phyloP scores from a whole-genome alignment of 2,888 invertebrate species.

The Noctua fimbriata region DNA sequence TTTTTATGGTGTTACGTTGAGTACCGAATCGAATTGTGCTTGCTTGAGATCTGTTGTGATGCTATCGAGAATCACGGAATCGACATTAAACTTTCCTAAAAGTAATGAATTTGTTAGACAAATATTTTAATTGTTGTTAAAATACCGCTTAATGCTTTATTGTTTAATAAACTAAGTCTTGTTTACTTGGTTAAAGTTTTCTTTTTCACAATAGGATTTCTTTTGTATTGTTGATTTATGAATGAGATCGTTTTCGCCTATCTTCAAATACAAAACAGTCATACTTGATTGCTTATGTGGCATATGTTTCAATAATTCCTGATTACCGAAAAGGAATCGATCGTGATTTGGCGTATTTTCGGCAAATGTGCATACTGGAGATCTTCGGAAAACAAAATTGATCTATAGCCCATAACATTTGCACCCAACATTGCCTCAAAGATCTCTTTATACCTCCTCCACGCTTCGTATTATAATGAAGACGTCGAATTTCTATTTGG shows the following conservation, averaged over 20 bases:
- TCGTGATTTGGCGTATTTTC: not conserved
- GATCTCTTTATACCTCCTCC: slow-evolving; percentile 71
- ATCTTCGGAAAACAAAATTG: slow-evolving; percentile 35
- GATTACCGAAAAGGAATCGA: not conserved
- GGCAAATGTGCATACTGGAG: not conserved
- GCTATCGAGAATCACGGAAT: slow-evolving; percentile 50
- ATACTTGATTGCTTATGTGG: too few species aligned
- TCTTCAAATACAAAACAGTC: not conserved
- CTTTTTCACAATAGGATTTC: slow-evolving; percentile 11
- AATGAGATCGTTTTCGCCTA: slow-evolving; percentile 4
- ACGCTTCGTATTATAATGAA: slow-evolving; percentile 58
- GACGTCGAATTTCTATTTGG: slow-evolving; percentile 49
- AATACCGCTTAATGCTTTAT: slow-evolving; percentile 5
- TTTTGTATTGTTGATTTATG: slow-evolving; percentile 18
- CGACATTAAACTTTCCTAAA: slow-evolving; percentile 42
- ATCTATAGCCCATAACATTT: slow-evolving; percentile 64
- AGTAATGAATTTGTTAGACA: slow-evolving; percentile 35
- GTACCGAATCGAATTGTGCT: slow-evolving; percentile 61
- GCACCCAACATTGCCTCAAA: slow-evolving; percentile 71
- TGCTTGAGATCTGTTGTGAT: slow-evolving; percentile 53
- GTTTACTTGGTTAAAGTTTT: slow-evolving; percentile 25
- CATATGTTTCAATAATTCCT: not conserved
- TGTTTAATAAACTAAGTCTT: slow-evolving; percentile 19
- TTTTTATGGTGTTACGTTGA: slow-evolving; percentile 46
- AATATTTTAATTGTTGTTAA: slow-evolving; percentile 36